Percentiles rank a stretch among this genome's conserved stretches.
Conservation (phyloP, 2,113 vertebrate species). For the Notothenia coriiceps region DNA sequence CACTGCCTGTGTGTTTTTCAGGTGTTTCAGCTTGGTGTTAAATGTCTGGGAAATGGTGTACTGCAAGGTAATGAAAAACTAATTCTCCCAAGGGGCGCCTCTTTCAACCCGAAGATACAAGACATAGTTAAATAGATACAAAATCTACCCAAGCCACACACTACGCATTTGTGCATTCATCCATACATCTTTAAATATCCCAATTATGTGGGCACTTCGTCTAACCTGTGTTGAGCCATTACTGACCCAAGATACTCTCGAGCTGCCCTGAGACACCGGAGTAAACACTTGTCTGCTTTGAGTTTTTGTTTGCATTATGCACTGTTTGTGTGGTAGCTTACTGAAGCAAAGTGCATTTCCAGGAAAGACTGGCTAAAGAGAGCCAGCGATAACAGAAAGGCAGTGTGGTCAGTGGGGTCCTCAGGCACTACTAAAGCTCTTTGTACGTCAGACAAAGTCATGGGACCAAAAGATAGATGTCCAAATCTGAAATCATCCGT, state of each 20-base stretch:
- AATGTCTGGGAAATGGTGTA: too few relatives aligned
- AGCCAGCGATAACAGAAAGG: neutral
- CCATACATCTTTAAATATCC: neutral
- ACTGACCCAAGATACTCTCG: conserved; percentile 57
- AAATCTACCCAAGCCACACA: neutral
- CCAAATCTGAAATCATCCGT: conserved; percentile 74
- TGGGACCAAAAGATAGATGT: conserved; percentile 73
- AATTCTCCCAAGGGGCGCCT: too few relatives aligned
- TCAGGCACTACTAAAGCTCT: conserved; percentile 41
- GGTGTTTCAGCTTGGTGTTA: too few relatives aligned
- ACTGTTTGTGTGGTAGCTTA: neutral
- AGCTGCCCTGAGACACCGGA: conserved; percentile 64
- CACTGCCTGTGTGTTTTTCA: too few relatives aligned
- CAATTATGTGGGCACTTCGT: neutral
- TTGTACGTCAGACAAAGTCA: conserved; percentile 41
- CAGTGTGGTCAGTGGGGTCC: neutral
- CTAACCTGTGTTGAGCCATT: neutral
- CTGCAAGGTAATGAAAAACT: too few relatives aligned
- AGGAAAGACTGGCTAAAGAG: neutral
- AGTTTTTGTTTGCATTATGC: conserved; percentile 65
- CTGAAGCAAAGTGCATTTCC: neutral
- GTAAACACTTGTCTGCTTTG: conserved; percentile 66
- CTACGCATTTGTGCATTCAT: neutral
- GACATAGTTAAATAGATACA: neutral
- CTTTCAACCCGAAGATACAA: neutral